A percentile compares a stretch with the other conserved stretches of the same genome.
phyloP scores from a whole-genome alignment of 2,113 vertebrate species.

The Platysternon megacephalum region DNA sequence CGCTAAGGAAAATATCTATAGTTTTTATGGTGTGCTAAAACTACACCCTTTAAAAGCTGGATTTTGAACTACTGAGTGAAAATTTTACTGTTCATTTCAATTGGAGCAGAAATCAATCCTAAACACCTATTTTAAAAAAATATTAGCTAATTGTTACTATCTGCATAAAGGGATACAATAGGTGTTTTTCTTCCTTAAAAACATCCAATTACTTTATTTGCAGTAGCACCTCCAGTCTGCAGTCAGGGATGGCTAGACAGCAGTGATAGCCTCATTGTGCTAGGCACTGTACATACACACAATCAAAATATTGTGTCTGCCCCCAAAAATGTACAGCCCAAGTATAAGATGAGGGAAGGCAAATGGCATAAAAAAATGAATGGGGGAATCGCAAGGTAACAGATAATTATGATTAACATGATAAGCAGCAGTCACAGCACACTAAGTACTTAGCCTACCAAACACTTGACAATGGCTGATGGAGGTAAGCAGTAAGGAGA shows the following conservation, averaged over 20 bases:
- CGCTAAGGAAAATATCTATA: conserved; percentile 41
- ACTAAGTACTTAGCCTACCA: neutral
- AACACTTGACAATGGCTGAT: neutral
- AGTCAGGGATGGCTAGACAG: neutral
- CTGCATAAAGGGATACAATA: neutral
- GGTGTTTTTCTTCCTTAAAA: neutral
- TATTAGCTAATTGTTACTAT: neutral
- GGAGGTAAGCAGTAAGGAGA: neutral
- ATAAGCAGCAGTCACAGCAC: neutral
- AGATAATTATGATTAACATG: neutral
- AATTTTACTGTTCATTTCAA: neutral
- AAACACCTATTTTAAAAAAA: neutral
- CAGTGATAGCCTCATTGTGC: neutral
- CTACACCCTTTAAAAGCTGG: neutral
- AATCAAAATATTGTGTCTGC: neutral
- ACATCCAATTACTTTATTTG: neutral
- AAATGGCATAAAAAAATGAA: neutral
- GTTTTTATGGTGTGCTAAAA: conserved; percentile 15
- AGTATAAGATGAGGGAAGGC: neutral
- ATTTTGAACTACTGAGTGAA: neutral
- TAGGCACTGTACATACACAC: neutral
- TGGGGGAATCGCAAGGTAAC: neutral
- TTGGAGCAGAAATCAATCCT: neutral
- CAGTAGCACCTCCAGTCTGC: neutral
- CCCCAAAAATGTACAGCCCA: neutral